Evolutionary conservation across 2,797 vertebrate species (phyloP).

Genomic region (Thamnophis elegans): DNA sequence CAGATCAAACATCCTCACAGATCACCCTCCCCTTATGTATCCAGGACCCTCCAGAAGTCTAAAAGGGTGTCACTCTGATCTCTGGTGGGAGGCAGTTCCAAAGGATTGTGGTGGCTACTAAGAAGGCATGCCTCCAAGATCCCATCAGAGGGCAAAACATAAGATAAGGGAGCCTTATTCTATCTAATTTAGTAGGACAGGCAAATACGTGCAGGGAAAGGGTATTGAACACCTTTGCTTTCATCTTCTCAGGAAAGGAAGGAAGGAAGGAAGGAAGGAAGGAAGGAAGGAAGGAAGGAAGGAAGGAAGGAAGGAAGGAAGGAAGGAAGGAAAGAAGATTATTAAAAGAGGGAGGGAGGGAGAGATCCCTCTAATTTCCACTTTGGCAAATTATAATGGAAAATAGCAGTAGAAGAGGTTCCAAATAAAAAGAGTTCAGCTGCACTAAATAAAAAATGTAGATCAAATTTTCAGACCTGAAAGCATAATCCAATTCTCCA

Average conservation of each 20-base stretch:
- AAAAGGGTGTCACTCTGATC: background rate
- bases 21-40: background rate
- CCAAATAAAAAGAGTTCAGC: slow-evolving; percentile 54
- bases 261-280: no score
- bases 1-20: background rate
- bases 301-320: slow-evolving; percentile 5
- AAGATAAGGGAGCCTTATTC: background rate
- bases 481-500: background rate
- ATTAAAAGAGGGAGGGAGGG: slow-evolving; percentile 38
- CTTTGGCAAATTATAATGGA: slow-evolving; percentile 62
- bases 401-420: slow-evolving; percentile 55
- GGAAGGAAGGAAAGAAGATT: no score
- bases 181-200: background rate
- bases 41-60: background rate
- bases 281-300: background rate
- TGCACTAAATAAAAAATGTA: slow-evolving; percentile 50
- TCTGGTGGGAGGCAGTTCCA: background rate
- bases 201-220: background rate
- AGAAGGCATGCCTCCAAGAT: background rate
- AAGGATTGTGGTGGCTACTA: background rate
- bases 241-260: slow-evolving; percentile 22
- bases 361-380: slow-evolving; percentile 39
- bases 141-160: background rate
- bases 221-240: slow-evolving; percentile 43
- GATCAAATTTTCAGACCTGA: slow-evolving; percentile 45